Evolutionary conservation across 2,888 invertebrate species (phyloP), one percentile per base, ranked within the genome.

Genomic region (Drosophila subsilvestris): DNA sequence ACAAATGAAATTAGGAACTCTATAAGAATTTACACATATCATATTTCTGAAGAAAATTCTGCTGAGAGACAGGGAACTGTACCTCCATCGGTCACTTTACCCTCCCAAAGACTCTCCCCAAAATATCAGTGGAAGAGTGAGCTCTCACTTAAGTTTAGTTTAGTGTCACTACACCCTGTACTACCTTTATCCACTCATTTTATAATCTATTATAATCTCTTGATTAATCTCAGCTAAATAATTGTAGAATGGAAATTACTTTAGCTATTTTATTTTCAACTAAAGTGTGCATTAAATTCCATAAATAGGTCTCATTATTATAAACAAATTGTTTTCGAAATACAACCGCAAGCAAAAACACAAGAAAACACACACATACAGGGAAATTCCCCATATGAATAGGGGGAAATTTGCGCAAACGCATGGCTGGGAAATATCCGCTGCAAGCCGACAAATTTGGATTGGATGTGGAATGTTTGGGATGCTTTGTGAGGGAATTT

Each of bases 401-500:
- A 68, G 12, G 2, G 60, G 63, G 63, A 50, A 63, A 44, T 60
- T 44, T 8, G 7, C 1, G 8, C 2, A n/a, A n/a, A n/a, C 32
- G 4, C 22, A 10, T 17, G 25, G 42, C 25, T 42, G 67, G 67
- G 67, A 68, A 68, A 48, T 68, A 14, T 27, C 0, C 12, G 6
- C 9, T 25, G 20, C 20, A 25, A 17, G 17, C 43, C 18, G 4
- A 14, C 54, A 27, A 45, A 45, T 44, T 67, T 51, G 57, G 68
- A 67, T 68, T 68, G 68, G 68, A 48, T 44, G 58, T 58, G 68
- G 47, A 50, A 42, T 45, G 66, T 1, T 25, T 51, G 56, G 67
- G 68, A 67, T 67, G 68, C 67, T 50, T 56, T 17, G 50, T 12
- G 54, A 50, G 27, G 55, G 50, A 71, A 47, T 61, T 56, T 71